Conservation (phyloP, 2,113 vertebrate genomes). For the Hypomesus transpacificus region DNA sequence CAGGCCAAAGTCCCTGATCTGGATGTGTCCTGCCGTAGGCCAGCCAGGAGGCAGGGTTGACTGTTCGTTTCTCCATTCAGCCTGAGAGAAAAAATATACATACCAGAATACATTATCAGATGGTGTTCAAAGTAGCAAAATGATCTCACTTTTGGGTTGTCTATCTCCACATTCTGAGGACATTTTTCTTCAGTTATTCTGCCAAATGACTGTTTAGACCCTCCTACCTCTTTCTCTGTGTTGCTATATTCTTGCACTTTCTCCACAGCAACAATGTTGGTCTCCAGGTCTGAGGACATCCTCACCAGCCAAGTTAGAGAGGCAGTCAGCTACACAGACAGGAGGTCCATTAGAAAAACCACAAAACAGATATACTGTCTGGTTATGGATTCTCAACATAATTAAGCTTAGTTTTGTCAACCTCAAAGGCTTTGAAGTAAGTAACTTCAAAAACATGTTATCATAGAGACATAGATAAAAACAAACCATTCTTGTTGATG, state of each 20-base stretch:
- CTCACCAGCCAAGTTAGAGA: conserved; percentile 95
- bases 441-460: background rate
- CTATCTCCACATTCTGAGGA: background rate
- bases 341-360: too few species aligned
- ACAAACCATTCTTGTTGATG: background rate
- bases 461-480: too few species aligned
- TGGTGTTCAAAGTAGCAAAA: too few species aligned
- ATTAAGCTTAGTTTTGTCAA: too few species aligned
- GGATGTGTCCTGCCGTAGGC: conserved; percentile 82
- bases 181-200: too few species aligned
- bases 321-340: conserved; percentile 76
- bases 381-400: background rate
- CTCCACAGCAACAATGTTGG: conserved; percentile 95
- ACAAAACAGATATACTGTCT: too few species aligned
- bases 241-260: conserved; percentile 87
- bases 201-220: too few species aligned
- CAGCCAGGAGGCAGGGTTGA: conserved; percentile 67
- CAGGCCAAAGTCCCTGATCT: conserved; percentile 78
- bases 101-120: background rate
- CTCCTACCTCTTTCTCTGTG: conserved; percentile 87
- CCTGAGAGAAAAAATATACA: conserved; percentile 63
- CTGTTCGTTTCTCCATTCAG: conserved; percentile 78
- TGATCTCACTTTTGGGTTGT: background rate
- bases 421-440: too few species aligned
- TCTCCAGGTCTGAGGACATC: conserved; percentile 94